These are phyloP conservation scores for Lasioglossum villosulum DNA, from an alignment of 2,888 invertebrate genomes.

Conservation along the genomic window DNA sequence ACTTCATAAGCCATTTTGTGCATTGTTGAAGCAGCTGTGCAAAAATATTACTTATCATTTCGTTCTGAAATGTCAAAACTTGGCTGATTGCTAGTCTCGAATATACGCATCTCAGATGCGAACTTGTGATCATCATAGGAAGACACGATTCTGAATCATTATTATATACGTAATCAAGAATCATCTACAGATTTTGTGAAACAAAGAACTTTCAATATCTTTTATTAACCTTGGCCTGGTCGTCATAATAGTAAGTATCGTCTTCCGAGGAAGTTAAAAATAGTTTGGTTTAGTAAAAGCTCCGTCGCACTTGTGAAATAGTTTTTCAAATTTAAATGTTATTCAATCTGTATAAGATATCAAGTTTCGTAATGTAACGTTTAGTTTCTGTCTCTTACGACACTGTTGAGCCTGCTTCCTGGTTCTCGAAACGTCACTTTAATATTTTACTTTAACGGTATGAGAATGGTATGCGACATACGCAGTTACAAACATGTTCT, in stretches of 20 bases:
- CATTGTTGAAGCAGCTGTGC: constrained; percentile 82
- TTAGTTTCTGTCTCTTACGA: constrained; percentile 32
- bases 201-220: constrained; percentile 80
- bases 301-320: constrained; percentile 46
- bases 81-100: constrained; percentile 64
- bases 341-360: constrained; percentile 24
- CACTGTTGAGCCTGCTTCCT: constrained; percentile 15
- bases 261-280: constrained; percentile 79
- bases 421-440: constrained; percentile 31
- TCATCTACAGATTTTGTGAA: constrained; percentile 66
- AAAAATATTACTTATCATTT: constrained; percentile 77
- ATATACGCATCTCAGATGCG: constrained; percentile 61
- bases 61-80: constrained; percentile 78
- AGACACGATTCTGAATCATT: constrained; percentile 14
- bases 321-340: constrained; percentile 24
- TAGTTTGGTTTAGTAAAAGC: constrained; percentile 74
- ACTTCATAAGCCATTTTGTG: constrained; percentile 82
- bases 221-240: constrained; percentile 82
- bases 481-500: constrained; percentile 15
- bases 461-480: neutral
- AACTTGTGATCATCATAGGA: constrained; percentile 39
- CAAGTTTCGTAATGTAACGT: constrained; percentile 21
- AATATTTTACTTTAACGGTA: neutral
- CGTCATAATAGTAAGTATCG: constrained; percentile 79
- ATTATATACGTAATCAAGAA: constrained; percentile 27